Base-by-base conservation (phyloP, 2,888 invertebrate genomes). In the Arrhopalites spinosus region DNA sequence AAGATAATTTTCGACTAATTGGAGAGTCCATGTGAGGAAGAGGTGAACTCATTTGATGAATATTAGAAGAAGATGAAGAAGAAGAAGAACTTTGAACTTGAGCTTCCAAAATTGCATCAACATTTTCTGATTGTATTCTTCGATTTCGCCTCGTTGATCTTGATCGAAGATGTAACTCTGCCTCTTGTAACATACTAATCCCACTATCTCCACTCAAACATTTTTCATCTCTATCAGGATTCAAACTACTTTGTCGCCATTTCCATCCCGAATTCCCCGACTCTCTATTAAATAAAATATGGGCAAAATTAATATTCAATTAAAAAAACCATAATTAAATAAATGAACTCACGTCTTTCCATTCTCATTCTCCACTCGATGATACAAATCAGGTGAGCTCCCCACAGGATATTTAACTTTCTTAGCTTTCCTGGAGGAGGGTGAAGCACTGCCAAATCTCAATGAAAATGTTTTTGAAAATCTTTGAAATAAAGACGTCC, bases 141-240 rank as follows among this genome's bases (percentile, higher is more conserved):
- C 81, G 75, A 25, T 79, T 29, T 7, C 67, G 59, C 73, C 77
- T 30, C 3, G 64, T 73, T 2, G 75, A 47, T 27, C 43, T 75
- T 68, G 45, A 68, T 20, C 76, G 50, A 8, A 36, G 20, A 23
- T 7, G 8, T 36, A 3, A 3, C 1, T 8, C 17, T 30, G 76
- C 75, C 27, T 79, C 79, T 1, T 79, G 85, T 87, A 90, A 90
- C 82, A 91, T 89, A 86, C 91, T 91, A 83, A 91, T 91, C 79
- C 91, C 91, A 78, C 91, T 91, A 85, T 91, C 91, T 3, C 91
- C 91, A 84, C 91, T 91, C 85, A 90, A 91, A 85, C 91, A 91
- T 85, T 91, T 91, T 81, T 90, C 89, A 82, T 88, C 90, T 76
- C 91, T 87, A 75, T 90, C 90, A 73, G 90, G 89, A 85, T 91